These are phyloP conservation scores for Sminthurinus signatus DNA, from an alignment of 1,140 invertebrate species.

Conservation along the genomic window DNA sequence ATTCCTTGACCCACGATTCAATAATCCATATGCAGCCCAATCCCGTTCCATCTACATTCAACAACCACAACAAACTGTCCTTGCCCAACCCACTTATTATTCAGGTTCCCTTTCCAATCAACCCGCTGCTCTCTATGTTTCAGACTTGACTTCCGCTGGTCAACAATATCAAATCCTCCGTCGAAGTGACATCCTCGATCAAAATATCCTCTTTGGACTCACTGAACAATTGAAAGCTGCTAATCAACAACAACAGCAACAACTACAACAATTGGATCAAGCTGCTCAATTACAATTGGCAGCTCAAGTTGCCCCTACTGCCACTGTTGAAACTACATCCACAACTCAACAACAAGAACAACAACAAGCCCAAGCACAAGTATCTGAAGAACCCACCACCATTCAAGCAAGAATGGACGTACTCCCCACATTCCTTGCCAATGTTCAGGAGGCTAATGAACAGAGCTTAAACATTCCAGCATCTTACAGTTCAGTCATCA, in stretches of 20 bases:
- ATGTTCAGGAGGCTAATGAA: neutral
- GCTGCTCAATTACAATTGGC: neutral
- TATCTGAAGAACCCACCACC: neutral
- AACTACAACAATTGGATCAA: neutral
- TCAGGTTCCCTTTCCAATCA: neutral
- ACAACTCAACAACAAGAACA: no score
- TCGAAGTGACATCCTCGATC: neutral
- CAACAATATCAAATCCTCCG: conserved; percentile 6
- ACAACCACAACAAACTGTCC: neutral
- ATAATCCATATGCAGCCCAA: neutral
- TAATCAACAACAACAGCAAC: no score
- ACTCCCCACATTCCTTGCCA: conserved; percentile 9
- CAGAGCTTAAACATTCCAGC: conserved; percentile 18
- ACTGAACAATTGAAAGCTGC: neutral
- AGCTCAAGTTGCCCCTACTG: no score
- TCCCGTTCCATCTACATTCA: neutral
- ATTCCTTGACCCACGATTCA: neutral
- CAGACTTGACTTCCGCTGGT: conserved; percentile 21
- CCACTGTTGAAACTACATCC: no score
- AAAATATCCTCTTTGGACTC: conserved; percentile 2
- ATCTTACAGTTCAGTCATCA: conserved; percentile 24
- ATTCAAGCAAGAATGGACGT: conserved; percentile 17
- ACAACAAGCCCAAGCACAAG: no score
- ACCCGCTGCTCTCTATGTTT: conserved; percentile 20
- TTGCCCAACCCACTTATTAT: no score